Evolutionary conservation across 2,113 vertebrate species (phyloP).

Genomic region (Cyprinodon tularosa): DNA sequence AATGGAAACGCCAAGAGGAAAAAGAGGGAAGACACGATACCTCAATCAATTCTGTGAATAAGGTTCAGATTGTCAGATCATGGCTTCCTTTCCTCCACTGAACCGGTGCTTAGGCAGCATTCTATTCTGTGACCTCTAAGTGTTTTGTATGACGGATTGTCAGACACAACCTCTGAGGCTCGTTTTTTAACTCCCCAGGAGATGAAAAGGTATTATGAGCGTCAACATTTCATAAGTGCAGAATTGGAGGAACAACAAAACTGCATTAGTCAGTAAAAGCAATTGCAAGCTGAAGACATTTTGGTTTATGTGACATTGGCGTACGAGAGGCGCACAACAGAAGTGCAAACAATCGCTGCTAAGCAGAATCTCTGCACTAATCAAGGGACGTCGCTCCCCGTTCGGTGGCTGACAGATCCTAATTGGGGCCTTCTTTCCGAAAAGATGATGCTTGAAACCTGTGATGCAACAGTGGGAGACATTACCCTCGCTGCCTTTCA

Average conservation of each 20-base stretch:
- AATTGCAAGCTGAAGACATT: constrained; percentile 38
- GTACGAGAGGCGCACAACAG: constrained; percentile 35
- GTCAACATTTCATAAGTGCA: constrained; percentile 47
- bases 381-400: constrained; percentile 56
- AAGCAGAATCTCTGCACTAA: constrained; percentile 45
- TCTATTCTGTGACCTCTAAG: constrained; percentile 75
- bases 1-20: constrained; percentile 76
- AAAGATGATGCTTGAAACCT: constrained; percentile 55
- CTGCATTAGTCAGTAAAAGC: constrained; percentile 66
- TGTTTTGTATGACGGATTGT: constrained; percentile 67
- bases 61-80: constrained; percentile 72
- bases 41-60: constrained; percentile 77
- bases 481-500: constrained; percentile 55
- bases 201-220: constrained; percentile 55
- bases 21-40: constrained; percentile 71
- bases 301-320: constrained; percentile 46
- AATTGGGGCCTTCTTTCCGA: constrained; percentile 55
- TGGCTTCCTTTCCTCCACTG: constrained; percentile 57
- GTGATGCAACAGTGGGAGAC: constrained; percentile 59
- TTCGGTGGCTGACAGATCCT: constrained; percentile 67
- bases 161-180: constrained; percentile 66
- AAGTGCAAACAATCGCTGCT: constrained; percentile 46
- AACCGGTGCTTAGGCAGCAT: constrained; percentile 72
- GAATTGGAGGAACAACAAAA: constrained; percentile 58
- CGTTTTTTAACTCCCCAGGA: constrained; percentile 44